Conservation (phyloP, 2,797 vertebrate species). For the Paedocypris micromegethes region DNA sequence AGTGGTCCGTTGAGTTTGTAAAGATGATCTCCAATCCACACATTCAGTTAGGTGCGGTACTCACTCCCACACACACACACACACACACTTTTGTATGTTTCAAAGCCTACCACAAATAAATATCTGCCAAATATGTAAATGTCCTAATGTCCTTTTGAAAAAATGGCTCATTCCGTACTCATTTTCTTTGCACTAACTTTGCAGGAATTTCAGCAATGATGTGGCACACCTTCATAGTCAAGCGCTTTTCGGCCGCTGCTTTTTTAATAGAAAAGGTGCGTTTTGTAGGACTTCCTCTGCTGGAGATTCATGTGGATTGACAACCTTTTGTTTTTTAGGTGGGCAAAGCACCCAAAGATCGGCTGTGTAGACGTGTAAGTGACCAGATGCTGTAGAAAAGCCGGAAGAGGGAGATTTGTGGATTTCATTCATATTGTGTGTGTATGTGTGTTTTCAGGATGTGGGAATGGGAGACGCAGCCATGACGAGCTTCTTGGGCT, state of each 20-base stretch:
- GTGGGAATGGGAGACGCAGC: constrained; percentile 91
- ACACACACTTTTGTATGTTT: no score
- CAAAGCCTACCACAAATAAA: no score
- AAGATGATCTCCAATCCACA: constrained; percentile 83
- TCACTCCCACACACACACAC: no score
- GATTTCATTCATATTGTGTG: not conserved
- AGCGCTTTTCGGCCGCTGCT: constrained; percentile 86
- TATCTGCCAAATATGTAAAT: no score
- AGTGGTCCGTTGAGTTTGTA: constrained; percentile 83
- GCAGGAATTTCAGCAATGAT: constrained; percentile 91
- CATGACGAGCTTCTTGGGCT: constrained; percentile 83
- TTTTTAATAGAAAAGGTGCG: constrained; percentile 92
- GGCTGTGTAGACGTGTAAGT: constrained; percentile 88
- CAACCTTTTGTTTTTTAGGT: constrained; percentile 67
- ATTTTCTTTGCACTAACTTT: not conserved
- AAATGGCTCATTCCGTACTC: not conserved
- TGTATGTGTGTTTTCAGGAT: constrained; percentile 67
- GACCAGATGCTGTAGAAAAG: constrained; percentile 2
- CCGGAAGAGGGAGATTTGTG: no score
- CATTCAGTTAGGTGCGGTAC: constrained; percentile 80
- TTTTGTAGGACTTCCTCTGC: not conserved
- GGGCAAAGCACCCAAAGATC: constrained; percentile 94
- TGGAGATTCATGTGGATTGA: not conserved
- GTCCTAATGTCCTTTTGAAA: no score
- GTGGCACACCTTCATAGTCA: constrained; percentile 96